Evolutionary conservation across 2,888 invertebrate species (phyloP), one percentile per base, ranked within the genome.

Genomic region (Eupithecia insigniata): DNA sequence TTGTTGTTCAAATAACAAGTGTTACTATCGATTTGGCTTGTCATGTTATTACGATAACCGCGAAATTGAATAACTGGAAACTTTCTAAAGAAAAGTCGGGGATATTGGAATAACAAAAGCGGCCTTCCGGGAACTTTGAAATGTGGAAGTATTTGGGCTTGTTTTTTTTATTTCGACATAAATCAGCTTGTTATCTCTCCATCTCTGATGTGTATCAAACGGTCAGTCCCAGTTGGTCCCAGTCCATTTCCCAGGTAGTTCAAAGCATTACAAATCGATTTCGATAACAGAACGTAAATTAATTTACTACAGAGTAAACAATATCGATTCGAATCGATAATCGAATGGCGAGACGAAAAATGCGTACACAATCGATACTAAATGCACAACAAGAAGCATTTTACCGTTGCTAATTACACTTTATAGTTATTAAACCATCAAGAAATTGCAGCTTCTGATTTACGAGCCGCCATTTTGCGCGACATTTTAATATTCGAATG

Each of bases 321-420:
- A 80, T 80, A 80, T 78, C 76, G 77, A 78, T 79, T 83, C 81
- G 81, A 84, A 76, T 78, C 79, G 79, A 80, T 80, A 79, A 77
- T 82, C 81, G 78, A 83, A 79, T 82, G 82, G 76, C 76, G 84
- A 83, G 84, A 85, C 84, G 80, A 79, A 83, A 83, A 84, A 79
- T 82, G 85, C 89, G 89, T 90, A 88, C 88, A 91, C 87, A 90
- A 90, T 90, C 87, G 85, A 84, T 90, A 87, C 73, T 76, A 76
- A 79, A 86, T 83, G 83, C 81, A 79, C 83, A 86, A 82, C 76
- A 79, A 78, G 90, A 70, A 70, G 70, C 73, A 70, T 73, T 90
- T 89, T 89, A 89, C 91, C 90, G 88, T 91, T 86, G 87, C 91
- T 93, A 93, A 93, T 92, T 90, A 92, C 85, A 81, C 86, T 91